Conservation (phyloP, 64 coral and sea anemone species). For the Anthopleura sola region DNA sequence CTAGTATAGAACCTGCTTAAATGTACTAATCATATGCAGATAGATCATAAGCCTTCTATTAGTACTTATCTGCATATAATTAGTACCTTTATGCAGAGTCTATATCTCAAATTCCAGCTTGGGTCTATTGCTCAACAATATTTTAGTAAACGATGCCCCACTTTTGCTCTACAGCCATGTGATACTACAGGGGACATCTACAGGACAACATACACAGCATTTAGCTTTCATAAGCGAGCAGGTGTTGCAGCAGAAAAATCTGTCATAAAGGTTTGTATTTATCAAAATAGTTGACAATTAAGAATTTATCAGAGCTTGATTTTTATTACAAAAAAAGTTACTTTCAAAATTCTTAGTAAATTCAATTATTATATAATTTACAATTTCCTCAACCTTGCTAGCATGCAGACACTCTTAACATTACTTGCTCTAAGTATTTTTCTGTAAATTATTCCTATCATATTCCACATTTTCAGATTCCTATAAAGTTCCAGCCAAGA, state of each 20-base stretch:
- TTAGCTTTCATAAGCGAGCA: conserved; percentile 39
- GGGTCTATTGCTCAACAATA: neutral
- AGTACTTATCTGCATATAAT: too few relatives aligned
- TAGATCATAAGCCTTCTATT: too few relatives aligned
- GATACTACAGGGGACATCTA: conserved; percentile 44
- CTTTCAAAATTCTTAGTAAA: too few relatives aligned
- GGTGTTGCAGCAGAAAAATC: conserved; percentile 16
- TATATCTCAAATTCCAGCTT: too few relatives aligned
- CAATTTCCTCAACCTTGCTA: too few relatives aligned
- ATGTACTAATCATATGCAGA: too few relatives aligned
- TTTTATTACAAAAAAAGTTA: too few relatives aligned
- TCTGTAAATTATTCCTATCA: neutral
- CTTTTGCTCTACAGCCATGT: neutral
- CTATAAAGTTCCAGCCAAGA: conserved; percentile 60
- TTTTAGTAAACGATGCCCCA: neutral
- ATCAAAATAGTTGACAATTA: neutral
- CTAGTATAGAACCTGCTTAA: too few relatives aligned
- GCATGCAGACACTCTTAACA: too few relatives aligned
- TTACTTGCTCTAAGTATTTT: neutral
- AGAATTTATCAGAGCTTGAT: too few relatives aligned
- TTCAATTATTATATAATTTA: too few relatives aligned
- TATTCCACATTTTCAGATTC: conserved; percentile 34
- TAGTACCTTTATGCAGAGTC: too few relatives aligned
- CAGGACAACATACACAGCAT: conserved; percentile 61
- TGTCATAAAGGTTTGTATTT: conserved; percentile 10